Conservation (phyloP, 2,888 invertebrate species). For the Fragum whitleyi region DNA sequence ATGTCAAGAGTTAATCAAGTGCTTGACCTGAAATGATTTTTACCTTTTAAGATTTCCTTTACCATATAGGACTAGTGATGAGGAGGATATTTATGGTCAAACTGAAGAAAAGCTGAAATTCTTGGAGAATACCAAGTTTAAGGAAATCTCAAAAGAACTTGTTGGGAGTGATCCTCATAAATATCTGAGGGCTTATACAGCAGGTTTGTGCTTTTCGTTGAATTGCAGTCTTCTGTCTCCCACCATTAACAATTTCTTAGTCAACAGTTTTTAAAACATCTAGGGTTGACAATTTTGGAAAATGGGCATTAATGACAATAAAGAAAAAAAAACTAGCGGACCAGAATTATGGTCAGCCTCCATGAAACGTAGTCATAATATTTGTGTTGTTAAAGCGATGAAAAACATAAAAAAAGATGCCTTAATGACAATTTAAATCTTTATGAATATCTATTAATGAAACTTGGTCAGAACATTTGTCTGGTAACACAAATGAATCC, state of each 20-base stretch:
- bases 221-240: not conserved
- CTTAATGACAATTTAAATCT: no score
- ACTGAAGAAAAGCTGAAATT: conserved; percentile 90
- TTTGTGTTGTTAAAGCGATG: no score
- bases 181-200: conserved; percentile 89
- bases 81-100: conserved; percentile 87
- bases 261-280: not conserved
- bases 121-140: conserved; percentile 88
- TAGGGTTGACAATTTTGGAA: not conserved
- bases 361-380: no score
- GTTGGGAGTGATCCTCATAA: conserved; percentile 90
- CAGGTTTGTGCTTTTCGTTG: conserved; percentile 80
- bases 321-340: not conserved
- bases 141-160: conserved; percentile 91
- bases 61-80: conserved; percentile 22
- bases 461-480: no score
- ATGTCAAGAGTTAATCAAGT: no score
- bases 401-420: no score
- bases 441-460: no score
- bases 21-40: no score
- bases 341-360: no score
- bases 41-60: no score
- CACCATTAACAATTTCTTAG: no score
- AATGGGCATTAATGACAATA: not conserved
- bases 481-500: no score